Percentiles rank a stretch among this genome's conserved stretches.
Conservation (phyloP, 23 tunicate species). For the Trididemnum clinides region DNA sequence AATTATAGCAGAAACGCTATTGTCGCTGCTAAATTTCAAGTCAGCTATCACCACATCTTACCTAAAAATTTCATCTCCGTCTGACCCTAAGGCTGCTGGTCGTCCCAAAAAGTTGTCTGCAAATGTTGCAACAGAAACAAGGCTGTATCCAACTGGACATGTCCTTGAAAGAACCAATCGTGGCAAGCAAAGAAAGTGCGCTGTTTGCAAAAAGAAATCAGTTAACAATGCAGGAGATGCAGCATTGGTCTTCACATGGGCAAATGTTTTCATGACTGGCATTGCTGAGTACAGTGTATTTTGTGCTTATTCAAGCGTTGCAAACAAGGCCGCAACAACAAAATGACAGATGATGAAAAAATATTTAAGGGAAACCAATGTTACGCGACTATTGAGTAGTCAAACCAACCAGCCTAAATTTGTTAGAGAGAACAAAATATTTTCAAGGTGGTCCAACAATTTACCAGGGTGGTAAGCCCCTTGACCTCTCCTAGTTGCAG, state of each 20-base stretch:
- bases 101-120: neutral
- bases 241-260: neutral
- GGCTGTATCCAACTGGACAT: neutral
- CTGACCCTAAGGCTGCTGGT: neutral
- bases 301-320: no score
- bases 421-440: no score
- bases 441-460: no score
- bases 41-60: neutral
- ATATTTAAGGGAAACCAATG: no score
- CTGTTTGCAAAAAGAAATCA: neutral
- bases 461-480: no score
- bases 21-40: neutral
- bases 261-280: no score
- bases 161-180: neutral
- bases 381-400: no score
- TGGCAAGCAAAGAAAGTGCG: neutral
- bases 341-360: no score
- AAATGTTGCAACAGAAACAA: neutral
- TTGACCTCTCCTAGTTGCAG: no score
- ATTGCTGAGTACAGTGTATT: no score
- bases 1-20: neutral
- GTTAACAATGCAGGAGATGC: neutral
- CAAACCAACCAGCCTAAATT: no score
- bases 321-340: no score
- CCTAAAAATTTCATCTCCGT: neutral